Percentiles rank a stretch among this genome's conserved stretches.
Conservation (phyloP, 2,888 invertebrate genomes). For the Prenolepis imparis region DNA sequence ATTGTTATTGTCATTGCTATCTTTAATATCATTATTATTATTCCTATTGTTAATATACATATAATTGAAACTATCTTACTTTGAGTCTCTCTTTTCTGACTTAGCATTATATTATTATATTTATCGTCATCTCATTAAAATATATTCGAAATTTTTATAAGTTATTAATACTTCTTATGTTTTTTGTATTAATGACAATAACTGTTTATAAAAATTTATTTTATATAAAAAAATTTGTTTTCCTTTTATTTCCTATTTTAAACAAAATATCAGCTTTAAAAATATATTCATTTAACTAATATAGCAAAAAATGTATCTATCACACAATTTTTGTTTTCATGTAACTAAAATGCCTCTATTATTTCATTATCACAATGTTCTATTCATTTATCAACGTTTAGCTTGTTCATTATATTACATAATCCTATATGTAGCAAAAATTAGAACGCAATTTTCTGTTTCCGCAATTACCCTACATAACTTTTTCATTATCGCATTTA, state of each 20-base stretch:
- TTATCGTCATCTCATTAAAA: not conserved
- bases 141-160: conserved; percentile 1
- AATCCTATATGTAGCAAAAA: not conserved
- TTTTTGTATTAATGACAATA: not conserved
- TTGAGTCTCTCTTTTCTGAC: not conserved
- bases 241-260: not conserved
- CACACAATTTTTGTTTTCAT: not conserved
- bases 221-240: not conserved
- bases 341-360: not conserved
- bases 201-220: not conserved
- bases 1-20: not conserved
- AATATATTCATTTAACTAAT: not conserved
- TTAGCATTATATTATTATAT: not conserved
- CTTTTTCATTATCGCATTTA: conserved; percentile 7
- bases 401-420: not conserved
- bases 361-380: not conserved
- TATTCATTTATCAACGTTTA: conserved; percentile 18
- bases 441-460: not conserved
- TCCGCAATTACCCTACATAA: not conserved
- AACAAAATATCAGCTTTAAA: not conserved
- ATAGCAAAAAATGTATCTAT: not conserved
- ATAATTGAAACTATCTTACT: not conserved
- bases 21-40: conserved; percentile 2
- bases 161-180: not conserved
- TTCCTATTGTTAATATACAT: not conserved